Evolutionary conservation across 2,888 invertebrate genomes (phyloP).

Genomic region (Aporophyla nigra): DNA sequence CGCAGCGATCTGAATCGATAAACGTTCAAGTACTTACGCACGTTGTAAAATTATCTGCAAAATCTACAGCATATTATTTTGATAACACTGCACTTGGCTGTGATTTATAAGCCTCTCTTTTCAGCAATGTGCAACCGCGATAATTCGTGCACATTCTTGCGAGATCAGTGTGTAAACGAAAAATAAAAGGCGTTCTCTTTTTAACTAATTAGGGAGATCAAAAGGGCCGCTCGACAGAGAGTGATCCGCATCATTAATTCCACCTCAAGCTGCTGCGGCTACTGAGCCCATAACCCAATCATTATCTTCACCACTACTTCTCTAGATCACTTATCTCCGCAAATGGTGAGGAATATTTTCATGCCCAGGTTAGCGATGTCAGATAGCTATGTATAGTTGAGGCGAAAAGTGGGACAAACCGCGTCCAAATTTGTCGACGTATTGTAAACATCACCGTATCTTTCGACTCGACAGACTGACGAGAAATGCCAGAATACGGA

Average conservation of each 20-base stretch:
- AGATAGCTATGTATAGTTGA: constrained; percentile 40
- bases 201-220: constrained; percentile 80
- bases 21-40: constrained; percentile 1
- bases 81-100: constrained; percentile 31
- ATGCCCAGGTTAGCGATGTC: constrained; percentile 29
- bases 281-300: constrained; percentile 51
- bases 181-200: constrained; percentile 68
- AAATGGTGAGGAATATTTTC: constrained; percentile 42
- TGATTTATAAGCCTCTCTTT: constrained; percentile 27
- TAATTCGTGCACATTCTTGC: constrained; percentile 36
- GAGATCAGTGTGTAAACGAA: constrained; percentile 54
- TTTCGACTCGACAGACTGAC: constrained; percentile 29
- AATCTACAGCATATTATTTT: constrained; percentile 29
- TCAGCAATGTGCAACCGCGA: constrained; percentile 16
- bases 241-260: constrained; percentile 75
- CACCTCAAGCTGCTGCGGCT: constrained; percentile 57
- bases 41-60: constrained; percentile 22
- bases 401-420: constrained; percentile 59
- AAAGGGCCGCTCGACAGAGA: constrained; percentile 76
- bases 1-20: constrained; percentile 29
- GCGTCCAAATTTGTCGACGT: constrained; percentile 65
- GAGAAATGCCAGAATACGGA: constrained; percentile 56
- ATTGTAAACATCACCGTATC: constrained; percentile 61
- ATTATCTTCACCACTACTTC: constrained; percentile 57
- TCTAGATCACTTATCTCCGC: constrained; percentile 36